A percentile compares a stretch with the other conserved stretches of the same genome.
These are phyloP conservation scores for Drosophila miranda DNA, from an alignment of 1,140 invertebrate species.

Conservation along the genomic window DNA sequence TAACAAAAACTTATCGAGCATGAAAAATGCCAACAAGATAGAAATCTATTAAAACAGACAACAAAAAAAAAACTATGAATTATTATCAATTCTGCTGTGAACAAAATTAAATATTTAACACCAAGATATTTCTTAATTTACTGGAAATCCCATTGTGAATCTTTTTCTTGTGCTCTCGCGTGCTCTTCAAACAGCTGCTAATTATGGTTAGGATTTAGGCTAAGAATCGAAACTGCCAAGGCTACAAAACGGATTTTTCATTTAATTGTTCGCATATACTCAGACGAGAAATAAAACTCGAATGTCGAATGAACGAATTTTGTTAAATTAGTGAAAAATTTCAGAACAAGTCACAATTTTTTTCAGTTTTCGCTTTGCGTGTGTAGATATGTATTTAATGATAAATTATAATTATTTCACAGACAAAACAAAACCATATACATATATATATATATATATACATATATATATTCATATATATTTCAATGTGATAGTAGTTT, in stretches of 20 bases:
- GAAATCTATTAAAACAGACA: slow-evolving; percentile 17
- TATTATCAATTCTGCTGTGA: slow-evolving; percentile 65
- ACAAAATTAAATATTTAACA: slow-evolving; percentile 50
- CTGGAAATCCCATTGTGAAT: slow-evolving; percentile 6
- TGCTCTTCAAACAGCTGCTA: slow-evolving; percentile 5
- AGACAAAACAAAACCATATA: slow-evolving; percentile 19
- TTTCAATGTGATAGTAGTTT: slow-evolving; percentile 80
- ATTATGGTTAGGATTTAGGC: slow-evolving; percentile 21
- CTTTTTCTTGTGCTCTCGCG: slow-evolving; percentile 7
- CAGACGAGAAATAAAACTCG: slow-evolving; percentile 13
- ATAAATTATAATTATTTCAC: slow-evolving; percentile 32
- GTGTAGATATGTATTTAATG: slow-evolving; percentile 54
- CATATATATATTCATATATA: slow-evolving; percentile 44
- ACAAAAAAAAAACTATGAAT: slow-evolving; percentile 29
- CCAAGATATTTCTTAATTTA: slow-evolving; percentile 5
- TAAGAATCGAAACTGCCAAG: slow-evolving; percentile 45
- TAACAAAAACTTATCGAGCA: slow-evolving; percentile 46
- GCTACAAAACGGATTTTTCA: slow-evolving; percentile 12
- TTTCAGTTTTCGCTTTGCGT: slow-evolving; percentile 51
- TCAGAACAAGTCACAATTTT: slow-evolving; percentile 14
- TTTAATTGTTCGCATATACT: slow-evolving; percentile 14
- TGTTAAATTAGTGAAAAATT: slow-evolving; percentile 40
- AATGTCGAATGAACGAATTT: slow-evolving; percentile 5
- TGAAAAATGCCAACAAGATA: slow-evolving; percentile 40
- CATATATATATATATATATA: slow-evolving; percentile 15